Conservation (phyloP, 2,888 invertebrate species). For the Rapana venosa region DNA sequence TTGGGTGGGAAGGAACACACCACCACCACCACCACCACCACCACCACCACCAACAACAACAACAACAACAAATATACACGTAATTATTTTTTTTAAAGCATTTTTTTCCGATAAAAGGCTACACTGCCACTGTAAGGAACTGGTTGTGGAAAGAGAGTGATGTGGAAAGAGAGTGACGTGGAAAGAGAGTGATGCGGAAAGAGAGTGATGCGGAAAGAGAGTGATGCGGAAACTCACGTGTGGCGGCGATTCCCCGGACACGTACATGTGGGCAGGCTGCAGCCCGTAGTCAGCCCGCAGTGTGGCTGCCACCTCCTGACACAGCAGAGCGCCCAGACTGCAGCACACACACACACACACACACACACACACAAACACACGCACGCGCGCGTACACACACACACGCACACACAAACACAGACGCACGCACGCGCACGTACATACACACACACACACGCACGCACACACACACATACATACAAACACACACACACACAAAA, state of each 20-base stretch:
- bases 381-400: background rate
- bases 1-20: too few relatives aligned
- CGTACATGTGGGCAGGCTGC: background rate
- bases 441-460: background rate
- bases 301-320: background rate
- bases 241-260: background rate
- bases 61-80: too few relatives aligned
- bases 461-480: background rate
- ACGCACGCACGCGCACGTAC: background rate
- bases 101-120: too few relatives aligned
- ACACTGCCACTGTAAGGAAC: background rate
- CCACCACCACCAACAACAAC: too few relatives aligned
- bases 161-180: background rate
- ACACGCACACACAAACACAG: background rate
- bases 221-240: background rate
- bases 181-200: background rate
- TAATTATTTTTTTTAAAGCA: too few relatives aligned
- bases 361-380: background rate
- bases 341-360: background rate
- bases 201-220: background rate
- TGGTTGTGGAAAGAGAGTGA: background rate
- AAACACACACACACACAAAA: too few relatives aligned
- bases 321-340: conserved; percentile 1
- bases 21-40: too few relatives aligned
- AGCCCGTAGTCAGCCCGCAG: background rate